Evolutionary conservation across 2,888 invertebrate genomes (phyloP), one percentile per base, ranked within the genome.

Genomic region (Bedellia somnulentella): DNA sequence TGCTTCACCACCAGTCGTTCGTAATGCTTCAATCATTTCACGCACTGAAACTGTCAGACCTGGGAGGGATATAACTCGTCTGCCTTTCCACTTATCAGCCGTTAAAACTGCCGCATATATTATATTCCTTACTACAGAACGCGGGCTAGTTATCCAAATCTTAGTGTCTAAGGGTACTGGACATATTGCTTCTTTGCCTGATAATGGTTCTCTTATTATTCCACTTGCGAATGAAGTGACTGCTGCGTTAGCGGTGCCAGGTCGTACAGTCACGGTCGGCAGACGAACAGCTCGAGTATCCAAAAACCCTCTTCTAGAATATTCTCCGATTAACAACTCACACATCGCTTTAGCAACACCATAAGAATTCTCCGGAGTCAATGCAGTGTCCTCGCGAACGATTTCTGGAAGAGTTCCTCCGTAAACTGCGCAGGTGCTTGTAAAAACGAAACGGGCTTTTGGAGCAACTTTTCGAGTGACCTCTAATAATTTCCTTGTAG

Each of bases 151-250:
- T 35, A 71, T 36, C 64, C 62, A 71, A 33, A 70, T 14, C 24
- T 49, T 44, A 35, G 49, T 52, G n/a, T 49, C 49, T 13, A 39
- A 37, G 9, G 42, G 40, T 24, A 71, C 70, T 1, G 71, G 71
- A 24, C 59, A 52, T 24, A 43, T 34, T 2, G 55, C 47, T 15
- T 30, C 33, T 15, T 41, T 34, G 2, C 67, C 64, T 3, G 49
- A 46, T 30, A 73, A 42, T 10, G 71, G 66, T 35, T 68, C 68
- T 12, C 73, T 54, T 21, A 73, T 45, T n/a, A 70, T 44, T 2
- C 58, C 64, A 41, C 68, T 68, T 2, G 59, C 73, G 34, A 59
- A 73, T 24, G 68, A 68, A n/a, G 73, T 66, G 22, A 70, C 56
- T 0, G 73, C 73, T 11, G 49, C 44, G 38, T 73, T 73, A 9